phyloP scores from a whole-genome alignment of 2,888 invertebrate genomes.

The Caenorhabditis panamensis region DNA sequence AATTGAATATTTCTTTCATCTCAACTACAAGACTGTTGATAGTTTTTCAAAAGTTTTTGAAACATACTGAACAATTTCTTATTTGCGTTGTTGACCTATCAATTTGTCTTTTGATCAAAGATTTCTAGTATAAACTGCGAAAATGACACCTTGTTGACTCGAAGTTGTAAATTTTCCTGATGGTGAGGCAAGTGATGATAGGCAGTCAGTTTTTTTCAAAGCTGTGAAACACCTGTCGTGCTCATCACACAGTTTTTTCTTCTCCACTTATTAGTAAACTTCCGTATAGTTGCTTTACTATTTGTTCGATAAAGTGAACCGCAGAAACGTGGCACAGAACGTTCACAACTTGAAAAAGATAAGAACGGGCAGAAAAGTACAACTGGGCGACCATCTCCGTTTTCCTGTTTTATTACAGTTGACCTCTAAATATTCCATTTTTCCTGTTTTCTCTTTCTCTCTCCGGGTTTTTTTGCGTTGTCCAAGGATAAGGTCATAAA shows the following conservation, averaged over 20 bases:
- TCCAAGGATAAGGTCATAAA: not conserved
- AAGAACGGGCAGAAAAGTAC: not conserved
- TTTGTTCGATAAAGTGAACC: not conserved
- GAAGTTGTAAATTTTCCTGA: not conserved
- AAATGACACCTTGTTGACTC: not conserved
- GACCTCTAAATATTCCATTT: not conserved
- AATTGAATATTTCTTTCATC: no score
- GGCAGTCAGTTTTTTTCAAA: not conserved
- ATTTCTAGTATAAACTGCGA: not conserved
- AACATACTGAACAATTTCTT: no score
- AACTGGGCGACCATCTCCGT: not conserved
- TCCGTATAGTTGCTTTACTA: conserved; percentile 7
- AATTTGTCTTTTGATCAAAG: not conserved
- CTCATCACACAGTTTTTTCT: no score
- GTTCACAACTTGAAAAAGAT: not conserved
- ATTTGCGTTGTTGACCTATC: no score
- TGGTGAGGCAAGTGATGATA: not conserved
- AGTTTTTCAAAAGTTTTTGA: no score
- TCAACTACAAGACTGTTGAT: no score
- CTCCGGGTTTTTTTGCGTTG: not conserved
- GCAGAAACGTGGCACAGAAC: not conserved
- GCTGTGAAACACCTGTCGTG: no score
- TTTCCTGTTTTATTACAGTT: not conserved
- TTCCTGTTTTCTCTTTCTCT: not conserved
- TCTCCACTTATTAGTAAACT: no score